Percentiles rank a stretch among this genome's conserved stretches.
Evolutionary conservation across 2,797 vertebrate species (phyloP).

Genomic region (Spinibarbus caldwelli): DNA sequence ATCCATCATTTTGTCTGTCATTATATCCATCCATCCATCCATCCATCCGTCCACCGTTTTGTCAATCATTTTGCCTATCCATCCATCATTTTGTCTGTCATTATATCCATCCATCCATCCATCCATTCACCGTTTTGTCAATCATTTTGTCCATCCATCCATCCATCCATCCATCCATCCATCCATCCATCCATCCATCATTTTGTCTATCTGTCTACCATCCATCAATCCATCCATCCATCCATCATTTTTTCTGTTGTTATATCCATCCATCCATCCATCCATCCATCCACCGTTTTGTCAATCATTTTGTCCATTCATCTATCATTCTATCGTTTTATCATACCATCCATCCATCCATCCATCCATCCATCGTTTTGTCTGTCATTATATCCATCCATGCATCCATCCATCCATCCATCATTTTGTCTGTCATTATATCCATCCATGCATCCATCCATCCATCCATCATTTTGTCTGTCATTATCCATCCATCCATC

Average conservation of each 20-base stretch:
- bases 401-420: background rate
- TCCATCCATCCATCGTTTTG: accelerated
- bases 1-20: too few relatives aligned
- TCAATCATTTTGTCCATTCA: background rate
- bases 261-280: background rate
- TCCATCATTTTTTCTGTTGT: background rate
- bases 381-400: background rate
- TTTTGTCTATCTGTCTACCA: background rate
- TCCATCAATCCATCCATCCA: background rate
- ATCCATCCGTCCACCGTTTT: too few relatives aligned
- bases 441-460: background rate
- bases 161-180: background rate
- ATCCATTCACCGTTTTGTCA: background rate
- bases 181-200: background rate
- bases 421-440: background rate
- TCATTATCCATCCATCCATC: too few relatives aligned
- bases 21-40: background rate
- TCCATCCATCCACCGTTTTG: background rate
- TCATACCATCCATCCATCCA: background rate
- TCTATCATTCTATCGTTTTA: accelerated
- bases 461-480: background rate
- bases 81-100: too few relatives aligned
- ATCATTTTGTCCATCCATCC: too few relatives aligned
- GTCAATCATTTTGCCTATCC: too few relatives aligned
- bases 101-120: background rate